Conservation (phyloP, 2,797 vertebrate genomes). For the Rhynchonycteris naso region DNA sequence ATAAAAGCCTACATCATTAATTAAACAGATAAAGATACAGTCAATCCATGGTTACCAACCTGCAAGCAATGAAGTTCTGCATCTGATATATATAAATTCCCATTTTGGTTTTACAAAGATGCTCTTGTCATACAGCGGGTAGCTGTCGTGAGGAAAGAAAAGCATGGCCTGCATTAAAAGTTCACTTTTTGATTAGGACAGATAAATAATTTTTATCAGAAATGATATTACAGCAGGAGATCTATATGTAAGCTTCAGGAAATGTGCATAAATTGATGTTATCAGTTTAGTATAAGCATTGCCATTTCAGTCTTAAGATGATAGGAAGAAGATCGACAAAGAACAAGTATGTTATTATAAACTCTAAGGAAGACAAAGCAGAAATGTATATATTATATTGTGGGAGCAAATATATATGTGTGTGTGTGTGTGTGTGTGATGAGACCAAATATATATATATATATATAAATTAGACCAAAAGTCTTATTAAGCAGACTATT, state of each 20-base stretch:
- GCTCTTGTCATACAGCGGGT: not conserved
- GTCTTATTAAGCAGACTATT: not conserved
- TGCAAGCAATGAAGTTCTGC: slow-evolving; percentile 10
- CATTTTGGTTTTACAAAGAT: not conserved
- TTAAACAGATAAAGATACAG: slow-evolving; percentile 72
- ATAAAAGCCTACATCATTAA: slow-evolving; percentile 74
- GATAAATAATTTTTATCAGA: not conserved
- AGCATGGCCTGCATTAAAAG: not conserved
- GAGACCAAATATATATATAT: too few species aligned
- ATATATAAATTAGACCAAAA: not conserved
- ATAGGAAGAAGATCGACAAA: not conserved
- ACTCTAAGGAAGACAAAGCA: not conserved
- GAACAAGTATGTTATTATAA: not conserved
- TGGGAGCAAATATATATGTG: not conserved
- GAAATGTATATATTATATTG: not conserved
- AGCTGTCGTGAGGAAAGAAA: not conserved
- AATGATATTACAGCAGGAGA: not conserved
- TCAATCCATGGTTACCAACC: slow-evolving; percentile 44
- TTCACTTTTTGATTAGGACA: not conserved
- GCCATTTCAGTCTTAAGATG: not conserved
- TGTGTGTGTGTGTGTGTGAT: too few species aligned
- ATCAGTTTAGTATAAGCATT: not conserved
- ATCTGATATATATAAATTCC: not conserved
- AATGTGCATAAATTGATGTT: not conserved
- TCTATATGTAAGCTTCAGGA: not conserved